phyloP scores from a whole-genome alignment of 2,113 vertebrate genomes.

The Podarcis raffonei region DNA sequence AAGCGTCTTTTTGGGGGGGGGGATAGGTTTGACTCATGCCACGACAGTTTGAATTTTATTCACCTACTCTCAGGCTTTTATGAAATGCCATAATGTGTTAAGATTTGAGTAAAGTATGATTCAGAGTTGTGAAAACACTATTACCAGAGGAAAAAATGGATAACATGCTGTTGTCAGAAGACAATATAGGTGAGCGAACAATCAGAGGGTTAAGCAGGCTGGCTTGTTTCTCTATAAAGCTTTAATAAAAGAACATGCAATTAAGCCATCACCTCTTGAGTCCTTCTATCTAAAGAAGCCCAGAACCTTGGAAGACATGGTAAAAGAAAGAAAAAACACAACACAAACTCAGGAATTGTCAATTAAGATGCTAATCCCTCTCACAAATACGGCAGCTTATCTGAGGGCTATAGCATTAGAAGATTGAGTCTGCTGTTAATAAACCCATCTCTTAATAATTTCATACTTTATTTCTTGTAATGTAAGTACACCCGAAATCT shows the following conservation, averaged over 20 bases:
- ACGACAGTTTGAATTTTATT: not conserved
- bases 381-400: slow-evolving; percentile 31
- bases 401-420: slow-evolving; percentile 18
- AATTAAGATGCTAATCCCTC: slow-evolving; percentile 54
- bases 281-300: slow-evolving; percentile 27
- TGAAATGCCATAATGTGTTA: not conserved
- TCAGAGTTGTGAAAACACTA: not conserved
- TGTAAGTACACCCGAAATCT: slow-evolving; percentile 11
- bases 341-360: slow-evolving; percentile 12
- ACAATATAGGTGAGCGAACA: too few relatives aligned
- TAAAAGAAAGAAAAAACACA: not conserved
- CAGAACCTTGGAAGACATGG: slow-evolving; percentile 25
- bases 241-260: slow-evolving; percentile 43
- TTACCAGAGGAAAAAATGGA: not conserved
- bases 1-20: not conserved
- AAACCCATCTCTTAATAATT: slow-evolving; percentile 8
- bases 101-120: not conserved
- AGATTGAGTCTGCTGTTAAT: slow-evolving; percentile 25
- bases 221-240: slow-evolving; percentile 31
- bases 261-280: slow-evolving; percentile 41
- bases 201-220: not conserved
- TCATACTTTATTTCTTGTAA: slow-evolving; percentile 28
- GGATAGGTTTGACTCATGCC: too few relatives aligned
- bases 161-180: not conserved
- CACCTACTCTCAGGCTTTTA: not conserved